phyloP scores from a whole-genome alignment of 2,113 vertebrate species.

The Rattus norvegicus region GRCr8 NC_086019.1:141481001-141481500 shows the following conservation, averaged over 20 bases:
- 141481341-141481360: not conserved
- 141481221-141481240: not conserved
- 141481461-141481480: not conserved
- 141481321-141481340: not conserved
- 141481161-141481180: not conserved
- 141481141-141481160: not conserved
- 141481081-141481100: not conserved
- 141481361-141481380: not conserved
- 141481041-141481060: not conserved
- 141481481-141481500: not conserved
- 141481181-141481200: no score
- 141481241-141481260: not conserved
- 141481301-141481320: not conserved
- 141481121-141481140: not conserved
- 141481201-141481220: not conserved
- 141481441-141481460: not conserved
- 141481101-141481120: not conserved
- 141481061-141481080: not conserved
- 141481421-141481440: conserved; percentile 9
- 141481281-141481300: not conserved
- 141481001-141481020: not conserved
- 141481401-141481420: not conserved
- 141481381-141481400: not conserved
- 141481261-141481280: conserved; percentile 9
- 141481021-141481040: not conserved